Percentiles rank a stretch among this genome's conserved stretches.
These are phyloP conservation scores for Meta bourneti DNA, from an alignment of 2,888 invertebrate species.

Conservation along the genomic window DNA sequence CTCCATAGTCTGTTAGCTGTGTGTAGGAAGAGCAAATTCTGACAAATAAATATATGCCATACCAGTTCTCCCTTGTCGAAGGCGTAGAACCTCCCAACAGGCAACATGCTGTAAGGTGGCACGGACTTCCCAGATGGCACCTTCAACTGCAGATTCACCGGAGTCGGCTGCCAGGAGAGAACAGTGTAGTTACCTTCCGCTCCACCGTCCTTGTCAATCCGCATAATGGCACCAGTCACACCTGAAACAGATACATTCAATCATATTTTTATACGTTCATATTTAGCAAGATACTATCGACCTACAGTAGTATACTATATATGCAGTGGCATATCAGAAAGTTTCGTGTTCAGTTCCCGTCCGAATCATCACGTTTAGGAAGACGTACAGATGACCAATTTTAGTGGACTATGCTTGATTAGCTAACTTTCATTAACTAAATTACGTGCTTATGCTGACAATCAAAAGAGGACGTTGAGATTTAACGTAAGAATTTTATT, in stretches of 20 bases:
- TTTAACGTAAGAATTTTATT: too few species aligned
- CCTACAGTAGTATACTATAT: too few species aligned
- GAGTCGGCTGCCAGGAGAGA: slow-evolving; percentile 85
- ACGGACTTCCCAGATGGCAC: background rate
- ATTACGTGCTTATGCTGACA: too few species aligned
- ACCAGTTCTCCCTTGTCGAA: slow-evolving; percentile 45
- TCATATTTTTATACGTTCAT: background rate
- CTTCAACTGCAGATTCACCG: slow-evolving; percentile 46
- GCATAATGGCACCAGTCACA: slow-evolving; percentile 95
- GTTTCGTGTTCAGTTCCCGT: too few species aligned
- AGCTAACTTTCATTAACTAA: too few species aligned
- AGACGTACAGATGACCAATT: too few species aligned
- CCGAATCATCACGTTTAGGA: too few species aligned
- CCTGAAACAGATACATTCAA: slow-evolving; percentile 83
- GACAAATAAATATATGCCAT: background rate
- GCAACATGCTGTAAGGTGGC: slow-evolving; percentile 74
- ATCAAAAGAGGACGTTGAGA: too few species aligned
- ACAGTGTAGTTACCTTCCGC: slow-evolving; percentile 99
- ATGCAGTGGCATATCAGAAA: too few species aligned
- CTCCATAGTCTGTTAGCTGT: too few species aligned
- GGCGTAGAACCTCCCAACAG: slow-evolving; percentile 77
- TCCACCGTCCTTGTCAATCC: slow-evolving; percentile 94
- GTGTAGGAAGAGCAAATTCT: too few species aligned
- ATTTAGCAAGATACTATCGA: background rate
- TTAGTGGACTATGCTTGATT: too few species aligned